These are phyloP conservation scores for Orius insidiosus DNA, from an alignment of 1,140 invertebrate genomes.

Conservation along the genomic window DNA sequence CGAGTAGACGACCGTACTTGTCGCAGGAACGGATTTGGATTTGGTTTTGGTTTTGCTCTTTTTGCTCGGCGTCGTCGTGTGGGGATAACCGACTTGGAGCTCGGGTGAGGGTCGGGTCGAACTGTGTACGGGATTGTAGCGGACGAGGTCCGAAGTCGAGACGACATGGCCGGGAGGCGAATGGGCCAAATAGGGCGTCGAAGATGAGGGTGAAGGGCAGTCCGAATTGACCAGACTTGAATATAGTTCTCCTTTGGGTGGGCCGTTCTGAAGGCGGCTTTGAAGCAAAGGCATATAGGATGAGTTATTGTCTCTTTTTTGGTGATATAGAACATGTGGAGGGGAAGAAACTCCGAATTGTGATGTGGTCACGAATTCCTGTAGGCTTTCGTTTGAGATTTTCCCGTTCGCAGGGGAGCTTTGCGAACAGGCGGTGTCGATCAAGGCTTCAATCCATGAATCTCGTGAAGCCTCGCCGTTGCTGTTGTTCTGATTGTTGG, in stretches of 20 bases:
- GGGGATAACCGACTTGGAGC: constrained; percentile 22
- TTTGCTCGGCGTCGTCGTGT: constrained; percentile 26
- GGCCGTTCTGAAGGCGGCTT: constrained; percentile 31
- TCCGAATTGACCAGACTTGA: constrained; percentile 19
- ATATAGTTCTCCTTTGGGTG: constrained; percentile 20
- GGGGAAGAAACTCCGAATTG: constrained; percentile 31
- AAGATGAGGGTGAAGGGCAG: constrained; percentile 27
- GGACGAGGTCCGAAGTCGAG: constrained; percentile 28
- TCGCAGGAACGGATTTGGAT: constrained; percentile 24
- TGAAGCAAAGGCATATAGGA: constrained; percentile 52
- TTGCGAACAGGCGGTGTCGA: constrained; percentile 38
- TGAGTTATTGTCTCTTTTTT: constrained; percentile 9
- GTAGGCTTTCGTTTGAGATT: constrained; percentile 41
- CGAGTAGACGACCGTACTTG: constrained; percentile 27
- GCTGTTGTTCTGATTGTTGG: constrained; percentile 31
- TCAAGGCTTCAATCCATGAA: constrained; percentile 68
- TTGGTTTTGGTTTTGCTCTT: constrained; percentile 24
- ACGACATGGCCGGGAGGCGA: constrained; percentile 32
- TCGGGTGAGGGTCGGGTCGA: constrained; percentile 21
- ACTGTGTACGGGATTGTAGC: constrained; percentile 21
- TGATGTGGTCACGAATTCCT: constrained; percentile 42
- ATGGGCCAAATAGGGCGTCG: constrained; percentile 31
- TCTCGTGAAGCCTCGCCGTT: constrained; percentile 43
- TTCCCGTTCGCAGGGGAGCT: constrained; percentile 16
- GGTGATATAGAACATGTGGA: constrained; percentile 21